A percentile compares a stretch with the other conserved stretches of the same genome.
Evolutionary conservation across 2,888 invertebrate species (phyloP).

Genomic region (Amphimallon solstitiale): DNA sequence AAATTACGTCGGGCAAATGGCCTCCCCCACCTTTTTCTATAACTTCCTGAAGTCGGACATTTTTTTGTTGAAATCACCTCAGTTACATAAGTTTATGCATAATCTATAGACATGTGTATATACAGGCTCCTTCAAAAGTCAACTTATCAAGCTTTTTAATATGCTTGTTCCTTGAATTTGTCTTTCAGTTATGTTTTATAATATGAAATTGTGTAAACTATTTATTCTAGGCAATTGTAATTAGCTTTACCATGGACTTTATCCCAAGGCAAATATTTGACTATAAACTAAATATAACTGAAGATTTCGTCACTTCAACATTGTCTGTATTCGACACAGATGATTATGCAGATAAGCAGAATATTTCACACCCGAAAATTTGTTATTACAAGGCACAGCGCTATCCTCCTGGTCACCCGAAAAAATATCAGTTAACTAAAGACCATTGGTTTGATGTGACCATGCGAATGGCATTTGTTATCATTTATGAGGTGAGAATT

Average conservation of each 20-base stretch:
- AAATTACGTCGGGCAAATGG: too few relatives aligned
- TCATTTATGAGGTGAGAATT: conserved; percentile 70
- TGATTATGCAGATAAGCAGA: conserved; percentile 42
- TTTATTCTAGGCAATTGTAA: conserved; percentile 55
- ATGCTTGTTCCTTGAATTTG: too few relatives aligned
- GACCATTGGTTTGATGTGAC: conserved; percentile 70
- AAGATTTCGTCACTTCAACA: conserved; percentile 45
- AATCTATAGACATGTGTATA: too few relatives aligned
- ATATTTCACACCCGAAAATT: conserved; percentile 32
- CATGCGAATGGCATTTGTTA: conserved; percentile 68
- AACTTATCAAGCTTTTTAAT: too few relatives aligned
- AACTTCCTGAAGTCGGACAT: too few relatives aligned
- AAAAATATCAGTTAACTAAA: conserved; percentile 60
- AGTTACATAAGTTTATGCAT: too few relatives aligned
- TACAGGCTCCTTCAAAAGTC: too few relatives aligned
- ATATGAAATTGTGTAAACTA: too few relatives aligned
- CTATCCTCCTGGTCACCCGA: conserved; percentile 50
- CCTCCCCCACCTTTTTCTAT: too few relatives aligned
- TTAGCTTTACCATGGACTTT: conserved; percentile 54
- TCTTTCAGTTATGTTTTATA: too few relatives aligned
- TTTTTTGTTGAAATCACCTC: too few relatives aligned
- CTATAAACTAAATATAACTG: conserved; percentile 32
- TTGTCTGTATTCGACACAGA: conserved; percentile 46
- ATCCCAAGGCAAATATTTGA: conserved; percentile 50
- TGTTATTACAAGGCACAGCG: conserved; percentile 63